Evolutionary conservation across 2,888 invertebrate genomes (phyloP).

Genomic region (Dicycla oo): DNA sequence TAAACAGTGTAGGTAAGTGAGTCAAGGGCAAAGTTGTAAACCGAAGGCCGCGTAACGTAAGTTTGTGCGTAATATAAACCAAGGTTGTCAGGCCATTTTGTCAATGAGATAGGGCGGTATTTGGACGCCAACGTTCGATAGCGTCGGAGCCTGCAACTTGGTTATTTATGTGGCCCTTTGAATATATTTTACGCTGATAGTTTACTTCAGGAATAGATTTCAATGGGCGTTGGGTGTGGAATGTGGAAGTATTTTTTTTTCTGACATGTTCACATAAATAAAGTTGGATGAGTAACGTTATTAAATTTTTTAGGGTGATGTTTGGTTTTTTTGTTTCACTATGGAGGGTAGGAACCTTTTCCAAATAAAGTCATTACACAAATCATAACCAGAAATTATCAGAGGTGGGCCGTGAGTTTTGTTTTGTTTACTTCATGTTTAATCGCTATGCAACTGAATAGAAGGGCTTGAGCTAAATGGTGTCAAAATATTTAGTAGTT

Average conservation of each 20-base stretch:
- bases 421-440: neutral
- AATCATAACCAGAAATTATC: neutral
- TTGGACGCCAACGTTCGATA: conserved; percentile 58
- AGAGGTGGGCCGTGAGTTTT: neutral
- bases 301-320: neutral
- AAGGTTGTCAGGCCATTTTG: conserved; percentile 74
- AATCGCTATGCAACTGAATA: too few species aligned
- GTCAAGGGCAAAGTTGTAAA: conserved; percentile 72
- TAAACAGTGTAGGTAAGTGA: conserved; percentile 68
- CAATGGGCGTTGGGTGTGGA: conserved; percentile 30
- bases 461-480: neutral
- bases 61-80: conserved; percentile 75
- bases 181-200: conserved; percentile 52
- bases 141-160: conserved; percentile 49
- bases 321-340: neutral
- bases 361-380: neutral
- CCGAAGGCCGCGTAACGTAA: conserved; percentile 70
- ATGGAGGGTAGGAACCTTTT: too few species aligned
- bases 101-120: conserved; percentile 75
- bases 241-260: conserved; percentile 22
- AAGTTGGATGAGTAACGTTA: neutral
- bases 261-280: conserved; percentile 8
- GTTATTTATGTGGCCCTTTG: conserved; percentile 62
- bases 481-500: neutral
- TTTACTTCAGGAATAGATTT: conserved; percentile 43